Base-by-base conservation (phyloP, 64 coral and sea anemone species). In the Stichodactyla mertensii region DNA sequence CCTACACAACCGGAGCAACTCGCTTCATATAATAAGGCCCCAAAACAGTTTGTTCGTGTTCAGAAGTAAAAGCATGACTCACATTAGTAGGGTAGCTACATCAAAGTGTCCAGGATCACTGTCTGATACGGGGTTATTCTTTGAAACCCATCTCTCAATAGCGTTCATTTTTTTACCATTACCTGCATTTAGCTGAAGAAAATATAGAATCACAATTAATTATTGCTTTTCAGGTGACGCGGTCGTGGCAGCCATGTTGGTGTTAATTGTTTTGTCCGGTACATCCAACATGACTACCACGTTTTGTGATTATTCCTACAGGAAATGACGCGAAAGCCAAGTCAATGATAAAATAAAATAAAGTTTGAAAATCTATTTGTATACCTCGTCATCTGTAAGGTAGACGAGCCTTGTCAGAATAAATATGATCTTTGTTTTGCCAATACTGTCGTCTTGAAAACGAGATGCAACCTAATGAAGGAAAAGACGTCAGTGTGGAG, bases 361-460 rank as follows among this genome's bases (percentile, higher is more conserved):
- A n/a, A 31, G 28, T 31, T 31, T 31, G 28, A 31, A 45, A 45
- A 45, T 45, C 36, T 45, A 45, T 62, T 16, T 5, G 4, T 18
- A 5, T 89, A 89, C 88, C 82, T 89, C 88, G 61, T 89, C 78
- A 54, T 83, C 83, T 28, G 88, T 84, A 36, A 89, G 57, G 54
- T 77, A 83, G 6, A 85, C 62, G 56, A 89, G 81, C 55, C 88
- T 53, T 81, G 80, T 89, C 23, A 89, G 19, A 13, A 89, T 15
- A 31, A 57, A 89, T 28, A 59, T 84, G 10, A 89, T 71, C 82
- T 89, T 89, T 11, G 77, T 85, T 51, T 84, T 58, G 18, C 88
- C 88, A 6, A 85, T 84, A 18, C 79, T 71, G 7, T 57, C 27
- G 54, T 89, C 80, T 24, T 69, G 81, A 20, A 70, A 70, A 5